A percentile compares a stretch with the other conserved stretches of the same genome.
Conservation (phyloP, 2,797 vertebrate species). For the Rhadinocentrus ornatus region DNA sequence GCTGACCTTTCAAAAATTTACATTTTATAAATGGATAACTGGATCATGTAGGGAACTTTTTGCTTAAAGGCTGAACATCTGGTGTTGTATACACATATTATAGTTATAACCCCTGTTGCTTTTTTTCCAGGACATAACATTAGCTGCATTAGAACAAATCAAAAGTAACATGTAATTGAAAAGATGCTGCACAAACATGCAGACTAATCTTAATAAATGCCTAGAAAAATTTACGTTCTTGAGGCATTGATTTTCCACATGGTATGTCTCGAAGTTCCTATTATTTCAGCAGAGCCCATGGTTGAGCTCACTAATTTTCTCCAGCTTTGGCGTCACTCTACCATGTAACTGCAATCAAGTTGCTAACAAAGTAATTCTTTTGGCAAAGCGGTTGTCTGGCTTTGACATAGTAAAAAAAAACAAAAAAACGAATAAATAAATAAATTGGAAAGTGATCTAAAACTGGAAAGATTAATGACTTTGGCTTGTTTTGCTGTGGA, state of each 20-base stretch:
- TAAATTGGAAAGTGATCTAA: constrained; percentile 60
- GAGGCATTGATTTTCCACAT: constrained; percentile 55
- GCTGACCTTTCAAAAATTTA: too few relatives aligned
- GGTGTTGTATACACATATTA: background rate
- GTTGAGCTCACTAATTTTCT: constrained; percentile 69
- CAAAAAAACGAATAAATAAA: constrained; percentile 57
- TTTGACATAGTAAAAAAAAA: constrained; percentile 49
- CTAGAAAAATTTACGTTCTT: constrained; percentile 21
- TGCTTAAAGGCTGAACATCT: constrained; percentile 13
- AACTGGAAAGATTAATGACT: constrained; percentile 72
- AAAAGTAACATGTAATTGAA: constrained; percentile 1
- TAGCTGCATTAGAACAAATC: constrained; percentile 2
- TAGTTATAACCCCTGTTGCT: too few relatives aligned
- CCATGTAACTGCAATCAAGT: constrained; percentile 78
- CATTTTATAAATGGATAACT: too few relatives aligned
- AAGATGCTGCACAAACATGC: constrained; percentile 23
- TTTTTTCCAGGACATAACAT: constrained; percentile 16
- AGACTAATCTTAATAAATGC: constrained; percentile 32
- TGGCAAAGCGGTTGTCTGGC: constrained; percentile 66
- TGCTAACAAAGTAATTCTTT: constrained; percentile 79
- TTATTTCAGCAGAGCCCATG: constrained; percentile 63
- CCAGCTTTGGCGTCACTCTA: constrained; percentile 68
- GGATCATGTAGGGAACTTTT: background rate
- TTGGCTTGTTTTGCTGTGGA: constrained; percentile 23
- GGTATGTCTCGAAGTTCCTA: constrained; percentile 56